Base-by-base conservation (phyloP, 2,797 vertebrate genomes). In the Lacerta bilineata region DNA sequence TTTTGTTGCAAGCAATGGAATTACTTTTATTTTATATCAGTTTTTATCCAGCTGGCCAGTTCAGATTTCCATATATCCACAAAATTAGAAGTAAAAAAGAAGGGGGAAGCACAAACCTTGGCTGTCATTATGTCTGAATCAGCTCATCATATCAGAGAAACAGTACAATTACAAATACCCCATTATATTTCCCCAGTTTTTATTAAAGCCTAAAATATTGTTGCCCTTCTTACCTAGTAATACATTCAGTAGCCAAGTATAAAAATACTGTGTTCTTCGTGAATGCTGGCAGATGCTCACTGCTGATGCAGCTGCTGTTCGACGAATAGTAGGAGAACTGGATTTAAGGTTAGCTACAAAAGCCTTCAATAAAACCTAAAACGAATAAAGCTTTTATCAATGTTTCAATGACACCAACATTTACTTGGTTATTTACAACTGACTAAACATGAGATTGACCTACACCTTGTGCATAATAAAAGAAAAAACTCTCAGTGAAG, bases 161-260 rank as follows among this genome's bases (percentile, higher is more conserved):
- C 50, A 15, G 69, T 74, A 74, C 33, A 74, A 36, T 72, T 72
- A 72, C 29, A 74, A 74, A 74, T 36, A 50, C 50, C 50, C 50
- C 20, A 68, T 55, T 17, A 43, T 43, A 25, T 72, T 43, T 69
- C 7, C 33, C 11, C 27, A 83, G 10, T 33, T 59, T 71, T 23
- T 17, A 46, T 9, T 20, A 25, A 39, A 78, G n/a, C 33, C 0
- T 11, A 85, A 88, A 20, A 8, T 0, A 1, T 25, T 74, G 1
- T 75, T 1, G 20, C 55, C 0, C 50, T 6, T 64, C 97, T 93
- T 97, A 99, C 99, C 98, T 78, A 99, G 95, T 87, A 99, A 97
- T 84, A 99, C 98, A 76, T 98, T 98, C 69, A 99, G 97, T n/a
- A 99, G 96, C 99, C 99, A 99, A 80, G 98, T 98, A 96, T 99